These are phyloP conservation scores for Beaufortia kweichowensis DNA, from an alignment of 2,113 vertebrate species.

Conservation along the genomic window DNA sequence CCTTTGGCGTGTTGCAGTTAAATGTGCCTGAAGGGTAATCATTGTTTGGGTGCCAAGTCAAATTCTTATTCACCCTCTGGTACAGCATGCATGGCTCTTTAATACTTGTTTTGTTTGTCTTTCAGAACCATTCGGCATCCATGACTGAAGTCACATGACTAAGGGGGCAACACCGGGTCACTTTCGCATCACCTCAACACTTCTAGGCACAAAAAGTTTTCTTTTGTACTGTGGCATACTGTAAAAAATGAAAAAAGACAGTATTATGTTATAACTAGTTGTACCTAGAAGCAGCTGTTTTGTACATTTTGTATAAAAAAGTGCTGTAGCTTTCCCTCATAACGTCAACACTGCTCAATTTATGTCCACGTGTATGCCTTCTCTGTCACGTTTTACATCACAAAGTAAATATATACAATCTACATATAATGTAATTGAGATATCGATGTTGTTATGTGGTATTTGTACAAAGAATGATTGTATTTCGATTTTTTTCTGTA, in stretches of 20 bases:
- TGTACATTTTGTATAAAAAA: constrained; percentile 98
- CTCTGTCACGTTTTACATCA: constrained; percentile 82
- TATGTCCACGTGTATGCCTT: constrained; percentile 83
- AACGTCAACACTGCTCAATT: constrained; percentile 82
- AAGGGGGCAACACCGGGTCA: constrained; percentile 76
- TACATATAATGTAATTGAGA: constrained; percentile 77
- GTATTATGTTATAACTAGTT: constrained; percentile 91
- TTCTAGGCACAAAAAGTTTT: constrained; percentile 87
- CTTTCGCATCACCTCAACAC: constrained; percentile 88
- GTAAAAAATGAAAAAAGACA: constrained; percentile 73
- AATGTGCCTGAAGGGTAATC: constrained; percentile 40
- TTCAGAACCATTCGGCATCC: constrained; percentile 95
- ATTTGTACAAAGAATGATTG: constrained; percentile 88
- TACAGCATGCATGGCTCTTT: not conserved
- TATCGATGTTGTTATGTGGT: constrained; percentile 91
- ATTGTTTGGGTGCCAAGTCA: not conserved
- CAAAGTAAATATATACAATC: constrained; percentile 75
- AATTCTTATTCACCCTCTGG: not conserved
- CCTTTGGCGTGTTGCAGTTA: not conserved
- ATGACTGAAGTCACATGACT: constrained; percentile 99
- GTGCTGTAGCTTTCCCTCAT: constrained; percentile 89
- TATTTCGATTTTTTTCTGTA: constrained; percentile 74
- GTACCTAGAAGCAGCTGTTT: constrained; percentile 89
- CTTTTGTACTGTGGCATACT: constrained; percentile 79
- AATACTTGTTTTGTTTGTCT: constrained; percentile 56